phyloP scores from a whole-genome alignment of 1,140 invertebrate species.

The Scaptomyza pallida region DNA sequence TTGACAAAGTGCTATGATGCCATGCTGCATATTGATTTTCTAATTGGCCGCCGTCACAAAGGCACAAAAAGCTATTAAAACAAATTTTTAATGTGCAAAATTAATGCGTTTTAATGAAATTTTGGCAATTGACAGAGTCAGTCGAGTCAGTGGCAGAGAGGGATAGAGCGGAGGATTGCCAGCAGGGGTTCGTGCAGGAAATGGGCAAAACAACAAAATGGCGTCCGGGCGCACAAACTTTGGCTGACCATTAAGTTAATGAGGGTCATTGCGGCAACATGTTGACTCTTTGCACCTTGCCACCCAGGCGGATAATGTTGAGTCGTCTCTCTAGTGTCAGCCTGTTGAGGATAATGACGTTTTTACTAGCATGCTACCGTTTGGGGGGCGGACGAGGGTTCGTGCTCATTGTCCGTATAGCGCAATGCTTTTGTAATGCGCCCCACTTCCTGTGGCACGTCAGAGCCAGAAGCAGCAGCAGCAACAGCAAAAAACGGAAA shows the following conservation, averaged over 20 bases:
- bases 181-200: neutral
- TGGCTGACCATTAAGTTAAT: slow-evolving; percentile 74
- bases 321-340: neutral
- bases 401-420: slow-evolving; percentile 1
- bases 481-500: slow-evolving; percentile 44
- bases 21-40: slow-evolving; percentile 74
- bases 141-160: neutral
- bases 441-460: slow-evolving; percentile 63
- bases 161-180: neutral
- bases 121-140: slow-evolving; percentile 50
- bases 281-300: slow-evolving; percentile 71
- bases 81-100: slow-evolving; percentile 65
- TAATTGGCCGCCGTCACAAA: slow-evolving; percentile 61
- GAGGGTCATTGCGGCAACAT: slow-evolving; percentile 72
- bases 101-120: slow-evolving; percentile 69
- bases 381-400: too few species aligned
- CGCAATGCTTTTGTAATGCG: slow-evolving; percentile 54
- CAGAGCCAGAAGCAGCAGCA: slow-evolving; percentile 19
- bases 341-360: slow-evolving; percentile 56
- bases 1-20: slow-evolving; percentile 69
- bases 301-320: slow-evolving; percentile 32
- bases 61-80: slow-evolving; percentile 53
- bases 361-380: slow-evolving; percentile 22
- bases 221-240: slow-evolving; percentile 29
- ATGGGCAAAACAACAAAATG: slow-evolving; percentile 21